phyloP scores from a whole-genome alignment of 2,888 invertebrate species.

The Seira musarum region DNA sequence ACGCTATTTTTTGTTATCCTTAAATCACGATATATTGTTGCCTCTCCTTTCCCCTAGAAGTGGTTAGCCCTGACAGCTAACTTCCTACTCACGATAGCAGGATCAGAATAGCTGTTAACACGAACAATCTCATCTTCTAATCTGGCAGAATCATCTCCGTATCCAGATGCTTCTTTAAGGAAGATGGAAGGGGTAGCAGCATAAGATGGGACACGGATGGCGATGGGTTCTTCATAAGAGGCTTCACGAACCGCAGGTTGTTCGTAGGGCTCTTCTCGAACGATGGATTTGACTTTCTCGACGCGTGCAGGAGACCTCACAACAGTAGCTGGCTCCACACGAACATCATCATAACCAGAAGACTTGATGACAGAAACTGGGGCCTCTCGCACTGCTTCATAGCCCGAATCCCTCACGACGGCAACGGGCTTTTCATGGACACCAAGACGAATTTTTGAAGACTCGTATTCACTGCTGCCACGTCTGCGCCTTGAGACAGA shows the following conservation, averaged over 20 bases:
- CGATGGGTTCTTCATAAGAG: neutral
- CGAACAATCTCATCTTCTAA: too few relatives aligned
- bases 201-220: neutral
- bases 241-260: too few relatives aligned
- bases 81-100: too few relatives aligned
- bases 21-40: too few relatives aligned
- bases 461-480: neutral
- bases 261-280: slow-evolving; percentile 3
- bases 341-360: neutral
- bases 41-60: too few relatives aligned
- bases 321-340: neutral
- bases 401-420: neutral
- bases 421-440: neutral
- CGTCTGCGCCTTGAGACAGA: neutral
- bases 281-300: neutral
- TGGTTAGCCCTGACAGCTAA: too few relatives aligned
- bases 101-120: too few relatives aligned
- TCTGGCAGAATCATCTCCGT: neutral
- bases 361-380: neutral
- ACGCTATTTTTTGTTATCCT: too few relatives aligned
- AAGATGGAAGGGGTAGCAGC: neutral
- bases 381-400: neutral
- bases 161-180: neutral
- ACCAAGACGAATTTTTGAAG: neutral
- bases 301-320: neutral